Evolutionary conservation across 2,888 invertebrate species (phyloP).

Genomic region (Steromphala cineraria): DNA sequence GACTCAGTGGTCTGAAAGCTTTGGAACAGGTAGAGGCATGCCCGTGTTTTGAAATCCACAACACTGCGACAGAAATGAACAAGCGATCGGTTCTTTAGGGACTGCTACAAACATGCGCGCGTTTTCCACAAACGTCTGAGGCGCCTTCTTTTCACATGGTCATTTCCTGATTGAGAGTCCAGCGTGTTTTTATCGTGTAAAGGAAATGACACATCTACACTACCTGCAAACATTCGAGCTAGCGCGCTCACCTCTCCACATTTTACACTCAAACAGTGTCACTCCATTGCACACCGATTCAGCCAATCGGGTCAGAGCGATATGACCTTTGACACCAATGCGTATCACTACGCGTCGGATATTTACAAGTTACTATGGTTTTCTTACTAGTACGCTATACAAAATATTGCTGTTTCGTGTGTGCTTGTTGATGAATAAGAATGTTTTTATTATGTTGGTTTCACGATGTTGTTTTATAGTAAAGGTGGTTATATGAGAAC

Average conservation of each 20-base stretch:
- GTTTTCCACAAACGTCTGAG: not conserved
- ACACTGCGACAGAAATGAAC: not conserved
- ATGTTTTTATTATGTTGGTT: too few relatives aligned
- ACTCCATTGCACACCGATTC: not conserved
- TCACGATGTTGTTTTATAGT: too few relatives aligned
- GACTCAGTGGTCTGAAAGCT: not conserved
- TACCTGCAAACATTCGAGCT: not conserved
- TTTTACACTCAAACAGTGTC: not conserved
- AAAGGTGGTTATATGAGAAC: not conserved
- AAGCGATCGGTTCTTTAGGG: not conserved
- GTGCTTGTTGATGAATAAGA: too few relatives aligned
- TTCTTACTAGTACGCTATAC: not conserved
- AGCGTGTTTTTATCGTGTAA: not conserved
- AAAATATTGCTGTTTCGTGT: too few relatives aligned
- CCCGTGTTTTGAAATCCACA: not conserved
- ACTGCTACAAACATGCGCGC: not conserved
- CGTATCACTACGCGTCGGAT: not conserved
- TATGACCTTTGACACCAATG: not conserved
- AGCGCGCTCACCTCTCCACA: not conserved
- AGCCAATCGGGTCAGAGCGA: not conserved
- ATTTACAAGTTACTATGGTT: constrained; percentile 5
- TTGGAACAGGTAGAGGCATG: not conserved
- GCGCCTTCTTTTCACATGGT: not conserved
- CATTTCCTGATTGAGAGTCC: not conserved
- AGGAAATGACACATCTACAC: not conserved